These are phyloP conservation scores for Astyanax mexicanus DNA, from an alignment of 2,797 vertebrate species.

Conservation along the genomic window DNA sequence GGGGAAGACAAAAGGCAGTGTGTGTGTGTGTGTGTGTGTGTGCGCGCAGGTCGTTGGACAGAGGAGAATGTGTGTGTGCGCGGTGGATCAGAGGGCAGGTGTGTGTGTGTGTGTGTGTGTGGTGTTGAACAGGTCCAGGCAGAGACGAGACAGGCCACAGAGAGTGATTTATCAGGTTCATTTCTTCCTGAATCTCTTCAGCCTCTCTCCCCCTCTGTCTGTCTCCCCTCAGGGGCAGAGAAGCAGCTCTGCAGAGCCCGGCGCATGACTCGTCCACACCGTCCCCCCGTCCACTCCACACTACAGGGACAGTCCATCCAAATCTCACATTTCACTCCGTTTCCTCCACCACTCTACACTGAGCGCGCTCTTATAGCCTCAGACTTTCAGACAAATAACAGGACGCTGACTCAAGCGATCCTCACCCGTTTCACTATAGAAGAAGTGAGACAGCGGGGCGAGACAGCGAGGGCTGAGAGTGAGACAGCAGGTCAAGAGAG, in stretches of 20 bases:
- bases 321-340: too few relatives aligned
- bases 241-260: conserved; percentile 3
- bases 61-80: not conserved
- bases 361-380: too few relatives aligned
- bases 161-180: conserved; percentile 84
- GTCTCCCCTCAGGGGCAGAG: too few relatives aligned
- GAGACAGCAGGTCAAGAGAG: conserved; percentile 8
- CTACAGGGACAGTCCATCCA: too few relatives aligned
- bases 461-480: conserved; percentile 41
- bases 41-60: not conserved
- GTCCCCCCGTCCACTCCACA: too few relatives aligned
- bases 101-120: not conserved
- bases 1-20: conserved; percentile 29
- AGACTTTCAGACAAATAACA: too few relatives aligned
- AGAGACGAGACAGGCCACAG: conserved; percentile 68
- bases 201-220: too few relatives aligned
- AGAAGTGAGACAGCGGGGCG: too few relatives aligned
- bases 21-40: not conserved
- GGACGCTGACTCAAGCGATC: too few relatives aligned
- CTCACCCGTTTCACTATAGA: too few relatives aligned
- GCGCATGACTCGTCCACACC: not conserved
- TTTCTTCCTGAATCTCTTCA: conserved; percentile 69
- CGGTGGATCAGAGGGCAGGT: conserved; percentile 1
- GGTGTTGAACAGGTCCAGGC: conserved; percentile 68
- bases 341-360: too few relatives aligned